Evolutionary conservation across 2,888 invertebrate genomes (phyloP).

Genomic region (Ryuthela nishihirai): DNA sequence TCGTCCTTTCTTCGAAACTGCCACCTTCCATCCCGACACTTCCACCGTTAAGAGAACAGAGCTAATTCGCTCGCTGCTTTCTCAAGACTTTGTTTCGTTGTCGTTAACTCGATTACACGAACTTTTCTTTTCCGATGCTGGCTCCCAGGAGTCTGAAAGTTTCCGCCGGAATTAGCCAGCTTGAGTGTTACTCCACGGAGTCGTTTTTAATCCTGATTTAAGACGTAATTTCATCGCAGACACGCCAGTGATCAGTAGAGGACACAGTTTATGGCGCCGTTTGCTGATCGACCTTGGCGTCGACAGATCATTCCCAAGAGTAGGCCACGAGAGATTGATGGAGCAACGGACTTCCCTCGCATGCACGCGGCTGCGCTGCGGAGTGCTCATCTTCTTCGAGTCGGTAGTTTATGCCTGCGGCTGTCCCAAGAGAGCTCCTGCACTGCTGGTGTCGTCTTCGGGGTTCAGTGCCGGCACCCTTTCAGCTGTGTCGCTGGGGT

Average conservation of each 20-base stretch:
- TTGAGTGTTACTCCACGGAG: constrained; percentile 20
- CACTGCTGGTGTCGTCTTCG: too few species aligned
- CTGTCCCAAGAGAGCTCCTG: too few species aligned
- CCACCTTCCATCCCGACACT: neutral
- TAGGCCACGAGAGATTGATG: constrained; percentile 19
- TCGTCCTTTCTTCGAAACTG: neutral
- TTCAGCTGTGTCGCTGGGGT: too few species aligned
- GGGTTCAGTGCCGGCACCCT: too few species aligned
- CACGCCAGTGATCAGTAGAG: constrained; percentile 3
- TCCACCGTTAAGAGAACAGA: constrained; percentile 2
- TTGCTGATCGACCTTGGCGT: constrained; percentile 22
- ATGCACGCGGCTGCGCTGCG: constrained; percentile 3
- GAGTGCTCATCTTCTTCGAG: too few species aligned
- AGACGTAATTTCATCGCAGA: constrained; percentile 31
- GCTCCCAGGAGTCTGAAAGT: constrained; percentile 28
- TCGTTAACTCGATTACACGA: constrained; percentile 32
- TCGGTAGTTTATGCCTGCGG: too few species aligned
- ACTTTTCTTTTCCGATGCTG: constrained; percentile 26
- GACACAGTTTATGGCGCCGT: constrained; percentile 11
- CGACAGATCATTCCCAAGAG: constrained; percentile 21
- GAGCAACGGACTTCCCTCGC: constrained; percentile 7
- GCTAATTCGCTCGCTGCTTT: constrained; percentile 18
- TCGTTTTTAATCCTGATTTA: constrained; percentile 36
- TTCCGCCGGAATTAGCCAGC: constrained; percentile 29
- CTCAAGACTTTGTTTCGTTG: constrained; percentile 24